phyloP scores from a whole-genome alignment of 2,888 invertebrate genomes.

The Orthosia gracilis region DNA sequence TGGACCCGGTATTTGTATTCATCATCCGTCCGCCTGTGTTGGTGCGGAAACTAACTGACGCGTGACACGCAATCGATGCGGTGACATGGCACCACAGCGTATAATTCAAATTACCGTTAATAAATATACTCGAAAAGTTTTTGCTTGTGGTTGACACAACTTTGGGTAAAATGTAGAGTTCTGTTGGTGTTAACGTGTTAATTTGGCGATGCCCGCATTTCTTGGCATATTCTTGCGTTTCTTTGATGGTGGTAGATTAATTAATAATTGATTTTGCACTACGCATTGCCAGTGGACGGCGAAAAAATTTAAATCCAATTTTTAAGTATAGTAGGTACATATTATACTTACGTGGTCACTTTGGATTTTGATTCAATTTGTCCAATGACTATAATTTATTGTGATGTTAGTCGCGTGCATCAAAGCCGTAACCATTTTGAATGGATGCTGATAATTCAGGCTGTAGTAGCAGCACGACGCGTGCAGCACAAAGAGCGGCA shows the following conservation, averaged over 20 bases:
- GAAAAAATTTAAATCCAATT: background rate
- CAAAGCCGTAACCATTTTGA: slow-evolving; percentile 46
- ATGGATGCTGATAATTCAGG: slow-evolving; percentile 53
- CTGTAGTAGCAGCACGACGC: slow-evolving; percentile 55
- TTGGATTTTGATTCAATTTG: background rate
- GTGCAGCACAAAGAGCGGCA: slow-evolving; percentile 70
- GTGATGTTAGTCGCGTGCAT: slow-evolving; percentile 54
- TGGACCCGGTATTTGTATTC: slow-evolving; percentile 77
- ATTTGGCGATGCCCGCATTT: background rate
- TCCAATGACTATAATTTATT: slow-evolving; percentile 14
- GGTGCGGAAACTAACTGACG: slow-evolving; percentile 77
- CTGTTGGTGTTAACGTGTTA: background rate
- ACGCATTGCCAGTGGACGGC: background rate
- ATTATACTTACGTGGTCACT: background rate
- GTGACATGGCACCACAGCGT: slow-evolving; percentile 59
- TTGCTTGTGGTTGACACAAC: slow-evolving; percentile 39
- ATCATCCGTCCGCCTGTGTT: slow-evolving; percentile 66
- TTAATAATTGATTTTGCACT: too few species aligned
- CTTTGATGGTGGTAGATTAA: too few species aligned
- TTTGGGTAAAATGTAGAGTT: background rate
- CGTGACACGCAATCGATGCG: slow-evolving; percentile 76
- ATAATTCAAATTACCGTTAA: slow-evolving; percentile 56
- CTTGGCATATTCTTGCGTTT: too few species aligned
- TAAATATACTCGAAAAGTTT: slow-evolving; percentile 36
- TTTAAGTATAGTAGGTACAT: background rate